Conservation (phyloP, 2,888 invertebrate genomes). For the Nyleta sp. region DNA sequence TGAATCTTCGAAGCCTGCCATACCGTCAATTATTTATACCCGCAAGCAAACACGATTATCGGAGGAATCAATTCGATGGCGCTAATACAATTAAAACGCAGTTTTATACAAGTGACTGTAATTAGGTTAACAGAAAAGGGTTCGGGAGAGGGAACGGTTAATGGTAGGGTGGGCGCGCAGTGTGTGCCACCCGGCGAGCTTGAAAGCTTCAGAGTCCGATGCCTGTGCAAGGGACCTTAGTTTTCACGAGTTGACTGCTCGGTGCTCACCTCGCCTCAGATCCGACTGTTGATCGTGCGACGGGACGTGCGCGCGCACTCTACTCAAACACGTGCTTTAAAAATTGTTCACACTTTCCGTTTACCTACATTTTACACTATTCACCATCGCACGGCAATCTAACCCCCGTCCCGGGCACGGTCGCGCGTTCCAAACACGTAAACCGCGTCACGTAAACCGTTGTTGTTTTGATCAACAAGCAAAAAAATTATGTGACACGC, state of each 20-base stretch:
- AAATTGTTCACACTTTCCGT: constrained; percentile 37
- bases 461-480: too few species aligned
- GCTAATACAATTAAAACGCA: constrained; percentile 19
- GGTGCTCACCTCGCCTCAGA: constrained; percentile 72
- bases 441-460: too few species aligned
- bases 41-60: too few species aligned
- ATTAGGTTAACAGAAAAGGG: constrained; percentile 57
- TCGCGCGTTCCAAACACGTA: too few species aligned
- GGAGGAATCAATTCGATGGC: constrained; percentile 15
- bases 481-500: too few species aligned
- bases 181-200: constrained; percentile 50
- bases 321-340: constrained; percentile 52
- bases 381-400: not conserved
- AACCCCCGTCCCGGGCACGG: too few species aligned
- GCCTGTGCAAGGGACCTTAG: constrained; percentile 65
- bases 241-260: constrained; percentile 77
- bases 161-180: constrained; percentile 61
- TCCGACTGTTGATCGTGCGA: constrained; percentile 62
- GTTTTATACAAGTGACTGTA: constrained; percentile 46
- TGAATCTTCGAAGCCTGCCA: too few species aligned
- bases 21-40: too few species aligned
- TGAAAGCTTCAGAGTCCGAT: constrained; percentile 59
- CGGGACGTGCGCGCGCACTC: constrained; percentile 64
- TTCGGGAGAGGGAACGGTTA: constrained; percentile 49
- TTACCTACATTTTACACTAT: constrained; percentile 24